A percentile compares a stretch with the other conserved stretches of the same genome.
These are phyloP conservation scores for Corythornis vintsioides DNA, from an alignment of 2,113 vertebrate species.

Conservation along the genomic window DNA sequence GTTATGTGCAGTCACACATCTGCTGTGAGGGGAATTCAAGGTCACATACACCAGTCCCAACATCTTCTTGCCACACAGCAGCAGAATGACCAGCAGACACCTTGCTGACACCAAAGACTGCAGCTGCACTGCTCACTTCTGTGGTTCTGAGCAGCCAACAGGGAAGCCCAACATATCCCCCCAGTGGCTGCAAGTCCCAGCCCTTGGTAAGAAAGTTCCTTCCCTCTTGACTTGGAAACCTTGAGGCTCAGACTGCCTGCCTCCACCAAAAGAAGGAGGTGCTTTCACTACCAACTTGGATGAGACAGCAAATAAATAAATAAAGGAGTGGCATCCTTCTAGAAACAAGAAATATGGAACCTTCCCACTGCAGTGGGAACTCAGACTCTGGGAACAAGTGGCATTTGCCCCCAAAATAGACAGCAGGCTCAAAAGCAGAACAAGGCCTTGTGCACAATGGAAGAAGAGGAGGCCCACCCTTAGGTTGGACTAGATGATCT, in stretches of 20 bases:
- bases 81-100: background rate
- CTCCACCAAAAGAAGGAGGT: background rate
- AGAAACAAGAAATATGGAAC: background rate
- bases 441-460: background rate
- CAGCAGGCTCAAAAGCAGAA: background rate
- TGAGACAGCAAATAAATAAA: background rate
- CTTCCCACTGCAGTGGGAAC: background rate
- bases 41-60: background rate
- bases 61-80: background rate
- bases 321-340: background rate
- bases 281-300: background rate
- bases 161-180: background rate
- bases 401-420: background rate
- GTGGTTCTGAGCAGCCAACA: background rate
- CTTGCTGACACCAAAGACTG: background rate
- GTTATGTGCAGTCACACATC: accelerated
- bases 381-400: background rate
- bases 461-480: background rate
- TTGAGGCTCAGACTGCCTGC: background rate
- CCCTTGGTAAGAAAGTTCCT: background rate
- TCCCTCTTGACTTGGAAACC: background rate
- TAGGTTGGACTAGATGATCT: too few relatives aligned
- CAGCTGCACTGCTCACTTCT: background rate
- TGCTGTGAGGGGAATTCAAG: background rate
- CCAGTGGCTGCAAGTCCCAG: background rate